phyloP scores from a whole-genome alignment of 2,797 vertebrate species.

The Coracias cyanogaster region DNA sequence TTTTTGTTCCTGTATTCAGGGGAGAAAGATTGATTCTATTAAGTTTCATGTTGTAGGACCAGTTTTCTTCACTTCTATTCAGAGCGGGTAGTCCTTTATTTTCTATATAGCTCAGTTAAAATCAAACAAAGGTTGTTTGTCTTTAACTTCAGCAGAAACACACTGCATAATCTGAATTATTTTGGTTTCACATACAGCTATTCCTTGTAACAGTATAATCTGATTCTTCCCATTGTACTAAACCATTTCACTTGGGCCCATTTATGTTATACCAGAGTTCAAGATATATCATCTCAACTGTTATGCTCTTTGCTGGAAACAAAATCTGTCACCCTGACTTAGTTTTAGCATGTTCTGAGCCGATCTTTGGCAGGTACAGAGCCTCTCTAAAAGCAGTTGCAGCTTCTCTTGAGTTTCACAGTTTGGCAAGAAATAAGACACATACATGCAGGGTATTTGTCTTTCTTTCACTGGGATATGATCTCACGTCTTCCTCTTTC shows the following conservation, averaged over 20 bases:
- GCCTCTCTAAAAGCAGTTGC: not conserved
- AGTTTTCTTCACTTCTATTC: not conserved
- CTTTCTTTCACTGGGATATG: not conserved
- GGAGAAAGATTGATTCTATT: not conserved
- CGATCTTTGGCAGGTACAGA: not conserved
- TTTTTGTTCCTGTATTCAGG: not conserved
- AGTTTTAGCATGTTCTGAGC: not conserved
- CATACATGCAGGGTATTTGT: not conserved
- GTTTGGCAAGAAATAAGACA: not conserved
- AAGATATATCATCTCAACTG: not conserved
- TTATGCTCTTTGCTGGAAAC: not conserved
- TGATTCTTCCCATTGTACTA: not conserved
- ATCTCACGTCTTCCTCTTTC: not conserved
- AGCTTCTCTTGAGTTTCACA: not conserved
- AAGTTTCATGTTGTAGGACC: not conserved
- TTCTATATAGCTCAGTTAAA: not conserved
- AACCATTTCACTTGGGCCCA: not conserved
- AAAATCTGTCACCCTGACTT: not conserved
- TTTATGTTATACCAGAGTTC: not conserved
- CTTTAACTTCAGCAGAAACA: not conserved
- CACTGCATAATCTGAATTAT: not conserved
- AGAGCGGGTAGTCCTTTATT: not conserved
- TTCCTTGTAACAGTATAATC: not conserved
- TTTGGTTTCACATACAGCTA: not conserved
- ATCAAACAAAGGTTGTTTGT: not conserved